A percentile compares a stretch with the other conserved stretches of the same genome.
phyloP scores from a whole-genome alignment of 2,113 vertebrate genomes.

The Ageneiosus marmoratus region DNA sequence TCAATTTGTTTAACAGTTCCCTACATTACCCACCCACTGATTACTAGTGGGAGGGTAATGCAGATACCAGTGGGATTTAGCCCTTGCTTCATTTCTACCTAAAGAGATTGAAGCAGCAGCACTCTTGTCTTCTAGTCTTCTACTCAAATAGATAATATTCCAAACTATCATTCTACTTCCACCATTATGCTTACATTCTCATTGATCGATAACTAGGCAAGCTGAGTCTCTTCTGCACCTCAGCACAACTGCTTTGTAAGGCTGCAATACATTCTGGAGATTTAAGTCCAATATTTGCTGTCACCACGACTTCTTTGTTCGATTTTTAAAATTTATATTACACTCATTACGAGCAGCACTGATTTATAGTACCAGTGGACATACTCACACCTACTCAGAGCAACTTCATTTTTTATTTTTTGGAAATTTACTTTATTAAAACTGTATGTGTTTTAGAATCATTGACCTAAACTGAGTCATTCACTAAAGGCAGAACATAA shows the following conservation, averaged over 20 bases:
- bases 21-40: neutral
- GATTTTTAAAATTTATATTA: neutral
- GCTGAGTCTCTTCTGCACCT: neutral
- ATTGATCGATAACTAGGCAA: neutral
- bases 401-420: slow-evolving; percentile 21
- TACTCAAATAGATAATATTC: neutral
- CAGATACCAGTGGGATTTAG: neutral
- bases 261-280: neutral
- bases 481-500: neutral
- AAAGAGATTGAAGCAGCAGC: neutral
- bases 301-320: neutral
- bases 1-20: neutral
- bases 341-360: neutral
- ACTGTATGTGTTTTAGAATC: slow-evolving; percentile 9
- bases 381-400: neutral
- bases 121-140: neutral
- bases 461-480: slow-evolving; percentile 29
- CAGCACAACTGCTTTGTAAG: neutral
- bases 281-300: neutral
- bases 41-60: too few relatives aligned
- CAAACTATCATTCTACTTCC: neutral
- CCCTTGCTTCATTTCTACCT: neutral
- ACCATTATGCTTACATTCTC: neutral
- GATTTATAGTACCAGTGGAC: neutral
- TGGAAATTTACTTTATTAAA: slow-evolving; percentile 15